Percentiles rank a stretch among this genome's conserved stretches.
phyloP scores from a whole-genome alignment of 2,113 vertebrate genomes.

The Orycteropus afer region DNA sequence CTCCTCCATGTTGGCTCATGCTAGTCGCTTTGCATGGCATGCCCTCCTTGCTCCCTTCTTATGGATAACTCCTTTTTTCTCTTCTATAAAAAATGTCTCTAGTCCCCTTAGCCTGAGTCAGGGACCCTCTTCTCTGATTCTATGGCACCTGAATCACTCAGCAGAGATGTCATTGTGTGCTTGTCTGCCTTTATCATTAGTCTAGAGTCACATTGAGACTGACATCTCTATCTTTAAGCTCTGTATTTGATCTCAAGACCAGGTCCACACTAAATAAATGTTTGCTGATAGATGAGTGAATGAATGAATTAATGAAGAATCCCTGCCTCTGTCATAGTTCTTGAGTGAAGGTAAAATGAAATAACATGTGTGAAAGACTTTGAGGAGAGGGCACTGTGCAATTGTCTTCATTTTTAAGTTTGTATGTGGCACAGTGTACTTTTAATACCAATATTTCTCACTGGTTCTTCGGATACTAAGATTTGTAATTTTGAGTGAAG shows the following conservation, averaged over 20 bases:
- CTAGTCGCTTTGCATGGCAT: fast-evolving
- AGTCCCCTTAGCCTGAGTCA: background rate
- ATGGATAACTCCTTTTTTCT: background rate
- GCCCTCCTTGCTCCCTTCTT: background rate
- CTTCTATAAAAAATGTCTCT: background rate
- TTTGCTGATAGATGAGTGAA: background rate
- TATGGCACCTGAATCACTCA: fast-evolving
- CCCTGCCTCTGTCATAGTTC: background rate
- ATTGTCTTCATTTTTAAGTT: background rate
- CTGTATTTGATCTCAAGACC: background rate
- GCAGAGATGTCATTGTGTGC: fast-evolving
- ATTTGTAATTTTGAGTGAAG: background rate
- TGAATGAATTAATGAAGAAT: background rate
- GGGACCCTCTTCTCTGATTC: too few species aligned
- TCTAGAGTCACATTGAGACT: background rate
- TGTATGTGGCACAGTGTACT: background rate
- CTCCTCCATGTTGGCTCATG: fast-evolving
- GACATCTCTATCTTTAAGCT: background rate
- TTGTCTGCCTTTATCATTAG: fast-evolving
- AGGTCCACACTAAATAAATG: background rate
- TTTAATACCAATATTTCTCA: background rate
- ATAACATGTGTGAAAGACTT: background rate
- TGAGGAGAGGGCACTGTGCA: fast-evolving
- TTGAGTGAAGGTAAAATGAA: background rate
- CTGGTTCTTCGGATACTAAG: background rate